Evolutionary conservation across 2,888 invertebrate genomes (phyloP).

Genomic region (Didymodactylos carnosus): DNA sequence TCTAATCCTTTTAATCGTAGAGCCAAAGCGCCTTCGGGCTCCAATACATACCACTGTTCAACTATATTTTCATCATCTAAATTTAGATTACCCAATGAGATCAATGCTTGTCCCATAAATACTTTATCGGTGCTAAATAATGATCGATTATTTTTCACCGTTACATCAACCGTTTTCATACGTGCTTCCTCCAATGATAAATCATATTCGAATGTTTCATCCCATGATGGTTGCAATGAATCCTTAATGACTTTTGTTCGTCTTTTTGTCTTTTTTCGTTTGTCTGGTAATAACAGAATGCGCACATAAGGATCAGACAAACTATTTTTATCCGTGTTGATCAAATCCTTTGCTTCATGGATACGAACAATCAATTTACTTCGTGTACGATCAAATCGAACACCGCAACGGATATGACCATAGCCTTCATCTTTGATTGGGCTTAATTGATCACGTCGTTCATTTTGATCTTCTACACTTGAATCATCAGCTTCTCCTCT

Average conservation of each 20-base stretch:
- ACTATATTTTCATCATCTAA: not conserved
- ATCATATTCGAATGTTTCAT: slow-evolving; percentile 1
- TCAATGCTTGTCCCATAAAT: not conserved
- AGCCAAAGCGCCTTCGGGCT: not conserved
- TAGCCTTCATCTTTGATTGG: slow-evolving; percentile 2
- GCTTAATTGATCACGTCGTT: not conserved
- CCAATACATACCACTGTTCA: not conserved
- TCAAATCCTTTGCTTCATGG: not conserved
- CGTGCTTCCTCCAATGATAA: not conserved
- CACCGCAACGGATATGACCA: not conserved
- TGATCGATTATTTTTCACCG: not conserved
- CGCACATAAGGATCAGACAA: not conserved
- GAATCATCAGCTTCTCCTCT: no score
- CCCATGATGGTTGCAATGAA: not conserved
- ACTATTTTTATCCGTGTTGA: not conserved
- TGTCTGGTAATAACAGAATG: not conserved
- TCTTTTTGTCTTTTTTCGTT: not conserved
- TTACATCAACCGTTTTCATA: not conserved
- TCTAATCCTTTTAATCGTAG: not conserved
- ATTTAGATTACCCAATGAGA: not conserved
- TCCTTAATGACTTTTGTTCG: not conserved
- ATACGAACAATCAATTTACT: not conserved
- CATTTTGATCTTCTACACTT: not conserved
- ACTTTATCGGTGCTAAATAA: not conserved
- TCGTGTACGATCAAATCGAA: not conserved